Percentiles rank a stretch among this genome's conserved stretches.
phyloP scores from a whole-genome alignment of 2,888 invertebrate genomes.

The Labia minor region DNA sequence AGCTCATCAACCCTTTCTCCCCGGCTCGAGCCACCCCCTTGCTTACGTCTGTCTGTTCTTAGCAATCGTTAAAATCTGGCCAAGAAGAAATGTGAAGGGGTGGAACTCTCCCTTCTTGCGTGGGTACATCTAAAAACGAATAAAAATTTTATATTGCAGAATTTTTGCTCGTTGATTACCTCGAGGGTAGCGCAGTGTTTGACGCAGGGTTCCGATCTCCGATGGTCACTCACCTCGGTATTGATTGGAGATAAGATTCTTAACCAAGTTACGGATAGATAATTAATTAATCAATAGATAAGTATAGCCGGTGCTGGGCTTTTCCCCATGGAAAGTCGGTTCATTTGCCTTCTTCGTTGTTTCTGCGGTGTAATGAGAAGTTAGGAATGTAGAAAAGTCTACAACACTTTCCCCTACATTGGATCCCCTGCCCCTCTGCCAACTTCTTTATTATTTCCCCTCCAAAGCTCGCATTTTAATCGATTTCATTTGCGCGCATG shows the following conservation, averaged over 20 bases:
- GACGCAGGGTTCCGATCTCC: neutral
- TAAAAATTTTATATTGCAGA: slow-evolving; percentile 4
- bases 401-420: slow-evolving; percentile 23
- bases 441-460: slow-evolving; percentile 27
- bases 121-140: slow-evolving; percentile 4
- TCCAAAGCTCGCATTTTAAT: slow-evolving; percentile 47
- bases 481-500: slow-evolving; percentile 57
- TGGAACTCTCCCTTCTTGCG: neutral
- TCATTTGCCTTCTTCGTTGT: slow-evolving; percentile 13
- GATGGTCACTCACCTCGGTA: slow-evolving; percentile 13
- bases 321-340: neutral
- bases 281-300: slow-evolving; percentile 8
- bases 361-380: slow-evolving; percentile 27
- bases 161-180: slow-evolving; percentile 1
- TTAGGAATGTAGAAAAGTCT: slow-evolving; percentile 27
- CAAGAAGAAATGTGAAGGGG: slow-evolving; percentile 27
- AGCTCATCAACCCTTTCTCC: slow-evolving; percentile 23
- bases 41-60: slow-evolving; percentile 27
- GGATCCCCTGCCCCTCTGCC: slow-evolving; percentile 22
- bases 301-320: neutral
- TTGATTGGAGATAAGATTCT: slow-evolving; percentile 1
- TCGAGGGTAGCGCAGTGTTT: neutral
- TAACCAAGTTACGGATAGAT: slow-evolving; percentile 13
- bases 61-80: slow-evolving; percentile 41
- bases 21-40: slow-evolving; percentile 24